Conservation (phyloP, 2,888 invertebrate species). For the Lamellibrachia satsuma region DNA sequence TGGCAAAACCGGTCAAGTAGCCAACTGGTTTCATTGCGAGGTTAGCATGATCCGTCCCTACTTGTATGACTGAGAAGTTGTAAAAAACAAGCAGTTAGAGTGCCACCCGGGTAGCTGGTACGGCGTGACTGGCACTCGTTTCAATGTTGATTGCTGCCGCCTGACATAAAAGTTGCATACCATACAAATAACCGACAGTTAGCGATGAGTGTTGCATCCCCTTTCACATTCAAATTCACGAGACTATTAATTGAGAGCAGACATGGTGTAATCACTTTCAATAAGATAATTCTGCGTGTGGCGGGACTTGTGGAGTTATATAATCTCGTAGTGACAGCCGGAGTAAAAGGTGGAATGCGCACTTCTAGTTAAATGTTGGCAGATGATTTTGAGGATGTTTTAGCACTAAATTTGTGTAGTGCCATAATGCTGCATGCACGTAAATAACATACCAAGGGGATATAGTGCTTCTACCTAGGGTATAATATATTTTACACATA, state of each 20-base stretch:
- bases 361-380: not conserved
- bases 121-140: not conserved
- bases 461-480: too few species aligned
- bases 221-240: not conserved
- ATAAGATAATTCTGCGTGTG: not conserved
- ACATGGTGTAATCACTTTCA: not conserved
- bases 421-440: not conserved
- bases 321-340: not conserved
- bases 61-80: not conserved
- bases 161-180: not conserved
- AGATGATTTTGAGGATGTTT: not conserved
- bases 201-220: not conserved
- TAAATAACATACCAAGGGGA: too few species aligned
- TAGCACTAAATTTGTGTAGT: not conserved
- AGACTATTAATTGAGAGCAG: not conserved
- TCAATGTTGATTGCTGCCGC: not conserved
- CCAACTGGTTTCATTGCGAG: not conserved
- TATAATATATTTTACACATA: too few species aligned
- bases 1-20: not conserved
- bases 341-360: not conserved
- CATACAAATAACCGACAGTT: not conserved
- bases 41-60: not conserved
- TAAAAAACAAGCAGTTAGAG: not conserved
- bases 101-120: not conserved
- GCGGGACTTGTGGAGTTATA: not conserved